phyloP scores from a whole-genome alignment of 1,140 invertebrate genomes.

The Drosophila ironensis region DNA sequence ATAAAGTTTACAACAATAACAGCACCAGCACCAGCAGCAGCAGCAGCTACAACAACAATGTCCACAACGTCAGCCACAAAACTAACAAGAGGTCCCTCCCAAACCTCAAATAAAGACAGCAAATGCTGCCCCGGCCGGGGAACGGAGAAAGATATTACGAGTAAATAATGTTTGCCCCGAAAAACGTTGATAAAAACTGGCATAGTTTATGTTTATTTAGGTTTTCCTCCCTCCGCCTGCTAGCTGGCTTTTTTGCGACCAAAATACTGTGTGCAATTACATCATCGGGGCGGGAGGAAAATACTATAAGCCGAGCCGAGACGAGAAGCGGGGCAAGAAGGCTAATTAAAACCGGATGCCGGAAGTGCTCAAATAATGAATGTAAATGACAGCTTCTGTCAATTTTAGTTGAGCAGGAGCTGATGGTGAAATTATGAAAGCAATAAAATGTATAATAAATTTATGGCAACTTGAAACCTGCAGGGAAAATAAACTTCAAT shows the following conservation, averaged over 20 bases:
- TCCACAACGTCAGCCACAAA: conserved; percentile 46
- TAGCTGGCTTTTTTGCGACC: conserved; percentile 10
- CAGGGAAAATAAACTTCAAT: neutral
- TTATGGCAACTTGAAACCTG: too few relatives aligned
- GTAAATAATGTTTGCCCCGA: conserved; percentile 60
- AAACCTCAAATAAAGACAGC: conserved; percentile 32
- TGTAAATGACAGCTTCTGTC: conserved; percentile 13
- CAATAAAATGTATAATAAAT: too few relatives aligned
- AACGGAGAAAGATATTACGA: conserved; percentile 49
- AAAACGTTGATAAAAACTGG: conserved; percentile 60
- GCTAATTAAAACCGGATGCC: conserved; percentile 21
- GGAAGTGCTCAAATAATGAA: conserved; percentile 63
- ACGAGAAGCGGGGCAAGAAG: too few relatives aligned
- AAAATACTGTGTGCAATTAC: conserved; percentile 44
- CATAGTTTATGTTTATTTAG: conserved; percentile 50
- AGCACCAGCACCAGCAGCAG: conserved; percentile 32
- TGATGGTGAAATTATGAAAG: too few relatives aligned
- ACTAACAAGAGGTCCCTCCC: conserved; percentile 39
- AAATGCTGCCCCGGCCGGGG: conserved; percentile 13
- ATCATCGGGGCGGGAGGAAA: neutral
- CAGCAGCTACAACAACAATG: conserved; percentile 47
- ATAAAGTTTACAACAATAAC: conserved; percentile 72
- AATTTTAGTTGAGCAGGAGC: neutral
- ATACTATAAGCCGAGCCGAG: neutral
- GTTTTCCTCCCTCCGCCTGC: conserved; percentile 16